A percentile compares a stretch with the other conserved stretches of the same genome.
phyloP scores from a whole-genome alignment of 1,140 invertebrate species.

The Cataglyphis hispanica region DNA sequence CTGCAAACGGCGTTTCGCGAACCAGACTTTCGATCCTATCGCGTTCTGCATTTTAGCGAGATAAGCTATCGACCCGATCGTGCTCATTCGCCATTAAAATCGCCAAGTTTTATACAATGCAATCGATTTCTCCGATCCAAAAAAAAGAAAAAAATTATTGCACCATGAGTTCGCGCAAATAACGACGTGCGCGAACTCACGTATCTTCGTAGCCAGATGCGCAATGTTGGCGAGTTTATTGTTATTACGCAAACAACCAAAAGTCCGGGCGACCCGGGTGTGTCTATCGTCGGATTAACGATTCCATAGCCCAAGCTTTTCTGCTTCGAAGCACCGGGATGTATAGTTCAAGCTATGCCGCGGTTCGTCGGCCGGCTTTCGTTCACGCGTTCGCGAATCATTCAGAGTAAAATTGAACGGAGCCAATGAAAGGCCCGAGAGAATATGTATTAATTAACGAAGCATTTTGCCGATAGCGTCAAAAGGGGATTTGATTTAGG shows the following conservation, averaged over 20 bases:
- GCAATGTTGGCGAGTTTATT: conserved; percentile 73
- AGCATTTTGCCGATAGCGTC: conserved; percentile 54
- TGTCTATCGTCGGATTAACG: conserved; percentile 75
- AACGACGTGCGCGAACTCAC: conserved; percentile 66
- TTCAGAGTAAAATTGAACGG: conserved; percentile 56
- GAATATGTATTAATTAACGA: conserved; percentile 57
- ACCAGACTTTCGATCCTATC: conserved; percentile 65
- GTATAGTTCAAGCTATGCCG: neutral
- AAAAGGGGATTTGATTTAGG: conserved; percentile 60
- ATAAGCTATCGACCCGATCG: conserved; percentile 64
- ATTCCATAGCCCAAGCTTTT: conserved; percentile 70
- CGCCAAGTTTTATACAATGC: conserved; percentile 55
- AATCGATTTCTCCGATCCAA: neutral
- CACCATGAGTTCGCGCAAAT: conserved; percentile 54
- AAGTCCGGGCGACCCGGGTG: conserved; percentile 65
- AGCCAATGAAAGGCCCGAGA: conserved; percentile 31
- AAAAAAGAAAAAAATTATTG: conserved; percentile 59
- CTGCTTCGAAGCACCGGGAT: conserved; percentile 33
- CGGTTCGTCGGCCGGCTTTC: conserved; percentile 24
- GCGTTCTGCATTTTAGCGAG: conserved; percentile 54
- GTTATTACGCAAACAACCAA: conserved; percentile 73
- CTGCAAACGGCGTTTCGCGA: conserved; percentile 34
- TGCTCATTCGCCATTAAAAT: conserved; percentile 56
- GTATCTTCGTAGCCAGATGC: conserved; percentile 73
- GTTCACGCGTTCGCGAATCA: conserved; percentile 45